A percentile compares a stretch with the other conserved stretches of the same genome.
phyloP scores from a whole-genome alignment of 2,888 invertebrate genomes.

The Pteria penguin region DNA sequence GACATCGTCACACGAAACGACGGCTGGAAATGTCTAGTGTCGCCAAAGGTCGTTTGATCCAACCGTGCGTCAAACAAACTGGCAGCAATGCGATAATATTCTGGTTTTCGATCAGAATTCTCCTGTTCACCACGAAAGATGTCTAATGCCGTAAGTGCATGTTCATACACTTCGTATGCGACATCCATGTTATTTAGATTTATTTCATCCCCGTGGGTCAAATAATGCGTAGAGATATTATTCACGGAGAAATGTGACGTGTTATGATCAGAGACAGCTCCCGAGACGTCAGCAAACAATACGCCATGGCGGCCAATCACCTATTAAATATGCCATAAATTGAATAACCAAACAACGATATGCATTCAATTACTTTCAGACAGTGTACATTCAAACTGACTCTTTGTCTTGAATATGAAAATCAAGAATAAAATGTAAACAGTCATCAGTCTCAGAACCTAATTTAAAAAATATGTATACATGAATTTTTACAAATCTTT shows the following conservation, averaged over 20 bases:
- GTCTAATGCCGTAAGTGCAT: constrained; percentile 54
- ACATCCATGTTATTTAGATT: constrained; percentile 48
- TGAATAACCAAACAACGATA: background rate
- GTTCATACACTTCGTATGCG: constrained; percentile 55
- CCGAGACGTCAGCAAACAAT: constrained; percentile 54
- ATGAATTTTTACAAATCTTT: too few species aligned
- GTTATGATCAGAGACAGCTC: constrained; percentile 28
- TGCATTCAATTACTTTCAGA: too few species aligned
- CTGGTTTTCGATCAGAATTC: constrained; percentile 46
- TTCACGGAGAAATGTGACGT: constrained; percentile 47
- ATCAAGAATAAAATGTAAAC: background rate
- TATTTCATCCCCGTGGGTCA: constrained; percentile 62
- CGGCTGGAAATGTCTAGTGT: constrained; percentile 53
- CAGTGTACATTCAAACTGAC: too few species aligned
- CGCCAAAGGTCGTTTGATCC: constrained; percentile 52
- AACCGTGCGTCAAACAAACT: constrained; percentile 59
- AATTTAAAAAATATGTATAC: too few species aligned
- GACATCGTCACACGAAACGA: constrained; percentile 57
- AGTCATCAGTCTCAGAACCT: background rate
- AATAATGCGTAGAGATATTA: constrained; percentile 55
- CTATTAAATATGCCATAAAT: constrained; percentile 43
- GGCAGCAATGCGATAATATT: constrained; percentile 59
- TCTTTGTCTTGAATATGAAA: background rate
- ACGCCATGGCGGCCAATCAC: constrained; percentile 62
- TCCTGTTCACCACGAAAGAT: constrained; percentile 53